Base-by-base conservation (phyloP, 2,797 vertebrate genomes). In the Channa striata region DNA sequence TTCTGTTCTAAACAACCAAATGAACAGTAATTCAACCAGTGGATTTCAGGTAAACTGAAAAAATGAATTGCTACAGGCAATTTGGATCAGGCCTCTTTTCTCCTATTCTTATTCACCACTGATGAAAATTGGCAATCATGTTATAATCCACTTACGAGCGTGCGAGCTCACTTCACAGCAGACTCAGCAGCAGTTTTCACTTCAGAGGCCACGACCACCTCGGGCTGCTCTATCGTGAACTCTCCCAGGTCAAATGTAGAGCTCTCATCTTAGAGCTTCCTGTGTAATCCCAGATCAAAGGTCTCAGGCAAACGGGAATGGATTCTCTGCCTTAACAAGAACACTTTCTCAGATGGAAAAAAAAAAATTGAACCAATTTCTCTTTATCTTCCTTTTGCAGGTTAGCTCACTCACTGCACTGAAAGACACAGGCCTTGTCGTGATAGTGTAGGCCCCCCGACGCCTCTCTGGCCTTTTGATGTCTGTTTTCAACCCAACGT, bases 271-370 rank as follows among this genome's bases (percentile, higher is more conserved):
- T 49, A 23, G 71, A 78, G 79, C 80, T 87, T 85, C 87, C 84
- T 88, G 81, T 92, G 90, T 93, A 93, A 93, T 92, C 91, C 92
- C 86, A 93, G 89, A 94, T 94, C 91, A 93, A 93, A 94, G 90
- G 85, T 93, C 85, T 80, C 66, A 47, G 68, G 76, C 89, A 91
- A 87, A 82, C 50, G 68, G 87, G 82, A 88, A 90, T 90, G 90
- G 87, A 90, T 92, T 92, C 91, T 87, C 61, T 50, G 83, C 84
- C 91, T 90, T 89, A 92, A 94, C 90, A 89, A 90, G 89, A 84
- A 84, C 87, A 83, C 84, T 90, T 87, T 91, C 85, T 87, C 78
- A 78, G 86, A 91, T 87, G 84, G 86, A 88, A 83, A 81, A 89
- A 88, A 88, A 83, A 81, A 89, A 88, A 89, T 85, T 78, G 83